A percentile compares a stretch with the other conserved stretches of the same genome.
Evolutionary conservation across 2,888 invertebrate genomes (phyloP).

Genomic region (Mythimna ferrago): DNA sequence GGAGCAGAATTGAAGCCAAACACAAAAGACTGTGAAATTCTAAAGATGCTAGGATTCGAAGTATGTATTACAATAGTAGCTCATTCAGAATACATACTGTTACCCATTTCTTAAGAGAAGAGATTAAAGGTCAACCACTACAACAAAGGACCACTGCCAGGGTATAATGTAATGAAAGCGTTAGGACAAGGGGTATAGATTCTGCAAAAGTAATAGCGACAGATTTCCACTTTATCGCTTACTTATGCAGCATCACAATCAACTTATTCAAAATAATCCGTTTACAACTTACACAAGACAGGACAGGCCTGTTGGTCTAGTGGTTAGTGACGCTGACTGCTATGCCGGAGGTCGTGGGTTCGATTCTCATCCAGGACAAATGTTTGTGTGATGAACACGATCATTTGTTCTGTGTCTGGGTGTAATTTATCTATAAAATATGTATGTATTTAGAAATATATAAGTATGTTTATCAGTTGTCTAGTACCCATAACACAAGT

Average conservation of each 20-base stretch:
- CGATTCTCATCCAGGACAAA: too few relatives aligned
- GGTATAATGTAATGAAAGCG: background rate
- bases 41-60: background rate
- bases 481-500: too few relatives aligned
- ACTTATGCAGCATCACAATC: constrained; percentile 16
- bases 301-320: too few relatives aligned
- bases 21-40: background rate
- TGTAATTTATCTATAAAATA: too few relatives aligned
- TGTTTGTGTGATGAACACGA: too few relatives aligned
- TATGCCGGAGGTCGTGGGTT: too few relatives aligned
- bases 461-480: too few relatives aligned
- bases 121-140: background rate
- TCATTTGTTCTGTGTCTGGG: too few relatives aligned
- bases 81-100: too few relatives aligned
- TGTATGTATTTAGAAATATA: too few relatives aligned
- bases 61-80: too few relatives aligned
- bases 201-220: constrained; percentile 25
- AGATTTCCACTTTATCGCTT: constrained; percentile 21
- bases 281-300: constrained; percentile 12
- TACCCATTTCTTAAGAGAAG: background rate
- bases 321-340: too few relatives aligned
- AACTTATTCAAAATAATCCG: background rate
- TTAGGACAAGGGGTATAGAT: background rate
- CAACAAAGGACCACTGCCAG: background rate
- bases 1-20: background rate